Evolutionary conservation across 2,113 vertebrate genomes (phyloP), one percentile per base, ranked within the genome.

Genomic region (Cyanoderma ruficeps): DNA sequence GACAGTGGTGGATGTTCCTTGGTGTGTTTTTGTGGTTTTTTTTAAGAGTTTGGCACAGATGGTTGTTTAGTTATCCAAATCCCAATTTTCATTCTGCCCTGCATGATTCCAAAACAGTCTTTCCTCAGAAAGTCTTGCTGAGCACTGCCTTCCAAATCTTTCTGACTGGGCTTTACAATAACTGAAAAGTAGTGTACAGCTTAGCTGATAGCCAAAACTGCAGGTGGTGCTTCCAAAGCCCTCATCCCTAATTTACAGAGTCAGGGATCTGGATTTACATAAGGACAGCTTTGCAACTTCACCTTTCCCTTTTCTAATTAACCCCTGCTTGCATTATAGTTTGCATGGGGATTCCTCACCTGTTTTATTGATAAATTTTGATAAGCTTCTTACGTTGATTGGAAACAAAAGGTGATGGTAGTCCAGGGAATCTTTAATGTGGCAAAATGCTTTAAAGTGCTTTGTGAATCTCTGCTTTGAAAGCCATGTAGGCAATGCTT

Each of bases 251-350:
- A 61, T 82, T 78, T 78, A 60, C 33, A 30, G 28, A 47, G 25
- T 42, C 72, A 65, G 47, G 23, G 37, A 53, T 69, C 69, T 18
- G 23, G 28, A 90, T 93, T 97, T 93, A 64, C 20, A 28, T 83
- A 70, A 49, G 19, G 80, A 75, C 60, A 89, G 49, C 52, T 89
- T 92, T 86, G 23, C 18, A 60, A 61, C n/a, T 65, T 96, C 83
- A 94, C 64, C 72, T 93, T 87, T 90, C 85, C 52, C 24, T 86
- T 86, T 87, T 92, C 69, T 94, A 92, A 94, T 95, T 92, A 93
- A 91, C 80, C 39, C 39, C 57, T 87, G n/a, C 72, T 92, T 89
- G 60, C 53, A 57, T 83, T 90, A 52, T 57, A n/a, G 16, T 46
- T 83, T 64, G 33, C 28, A 33, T n/a, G 2, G 47, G 37, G 39